These are phyloP conservation scores for Tamias sibiricus DNA, from an alignment of 2,113 vertebrate species.

Conservation along the genomic window DNA sequence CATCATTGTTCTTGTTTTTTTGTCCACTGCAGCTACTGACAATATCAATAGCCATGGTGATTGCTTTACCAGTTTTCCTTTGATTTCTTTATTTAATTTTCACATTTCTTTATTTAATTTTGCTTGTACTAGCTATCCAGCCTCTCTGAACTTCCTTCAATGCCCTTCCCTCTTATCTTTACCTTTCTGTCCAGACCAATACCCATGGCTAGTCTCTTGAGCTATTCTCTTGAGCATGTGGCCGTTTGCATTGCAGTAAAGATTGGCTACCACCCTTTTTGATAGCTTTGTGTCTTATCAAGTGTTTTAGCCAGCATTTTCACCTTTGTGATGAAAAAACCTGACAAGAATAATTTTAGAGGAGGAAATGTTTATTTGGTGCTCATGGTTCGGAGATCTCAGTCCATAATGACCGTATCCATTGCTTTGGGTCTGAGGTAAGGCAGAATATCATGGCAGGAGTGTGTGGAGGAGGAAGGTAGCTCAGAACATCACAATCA, in stretches of 20 bases:
- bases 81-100: slow-evolving; percentile 3
- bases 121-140: neutral
- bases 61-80: neutral
- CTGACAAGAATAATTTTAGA: no score
- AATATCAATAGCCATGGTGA: no score
- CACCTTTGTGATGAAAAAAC: no score
- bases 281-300: neutral
- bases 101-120: neutral
- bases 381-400: no score
- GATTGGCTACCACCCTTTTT: neutral
- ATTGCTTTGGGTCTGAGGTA: no score
- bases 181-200: neutral
- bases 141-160: neutral
- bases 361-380: no score
- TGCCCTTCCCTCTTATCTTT: neutral
- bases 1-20: neutral
- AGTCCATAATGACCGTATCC: no score
- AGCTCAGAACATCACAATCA: no score
- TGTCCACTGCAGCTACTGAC: neutral
- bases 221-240: neutral
- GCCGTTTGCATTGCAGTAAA: neutral
- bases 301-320: no score
- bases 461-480: no score
- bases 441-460: no score
- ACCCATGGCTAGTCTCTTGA: neutral